phyloP scores from a whole-genome alignment of 2,113 vertebrate genomes.

The Syrmaticus mikado region DNA sequence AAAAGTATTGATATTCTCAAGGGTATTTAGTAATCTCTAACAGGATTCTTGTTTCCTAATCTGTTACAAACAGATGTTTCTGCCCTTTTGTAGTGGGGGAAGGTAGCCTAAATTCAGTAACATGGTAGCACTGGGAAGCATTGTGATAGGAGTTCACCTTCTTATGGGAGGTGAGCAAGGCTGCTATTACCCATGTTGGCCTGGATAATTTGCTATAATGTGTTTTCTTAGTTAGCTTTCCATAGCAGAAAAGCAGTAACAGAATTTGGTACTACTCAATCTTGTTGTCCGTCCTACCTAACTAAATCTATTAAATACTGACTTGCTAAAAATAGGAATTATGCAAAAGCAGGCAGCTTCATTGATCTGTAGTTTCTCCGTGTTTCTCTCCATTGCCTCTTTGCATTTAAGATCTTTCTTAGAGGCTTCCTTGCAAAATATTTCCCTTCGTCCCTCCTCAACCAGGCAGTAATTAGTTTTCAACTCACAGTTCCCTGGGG shows the following conservation, averaged over 20 bases:
- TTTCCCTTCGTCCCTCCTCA: not conserved
- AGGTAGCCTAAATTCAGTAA: constrained; percentile 14
- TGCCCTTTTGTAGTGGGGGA: not conserved
- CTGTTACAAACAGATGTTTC: constrained; percentile 36
- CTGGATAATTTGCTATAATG: not conserved
- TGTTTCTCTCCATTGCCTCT: not conserved
- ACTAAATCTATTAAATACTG: not conserved
- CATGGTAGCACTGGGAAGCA: not conserved
- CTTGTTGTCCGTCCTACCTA: not conserved
- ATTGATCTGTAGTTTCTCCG: not conserved
- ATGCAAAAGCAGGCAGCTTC: not conserved
- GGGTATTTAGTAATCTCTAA: constrained; percentile 23
- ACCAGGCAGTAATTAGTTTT: not conserved
- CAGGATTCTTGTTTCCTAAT: constrained; percentile 46
- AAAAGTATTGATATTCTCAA: constrained; percentile 18
- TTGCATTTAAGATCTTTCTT: not conserved
- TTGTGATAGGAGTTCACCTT: not conserved
- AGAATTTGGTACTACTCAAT: not conserved
- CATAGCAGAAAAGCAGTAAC: not conserved
- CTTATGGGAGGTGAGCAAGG: not conserved
- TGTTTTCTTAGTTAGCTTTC: not conserved
- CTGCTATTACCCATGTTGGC: not conserved
- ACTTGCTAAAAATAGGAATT: not conserved
- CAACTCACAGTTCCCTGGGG: not conserved
- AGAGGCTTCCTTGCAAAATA: not conserved